Percentiles rank a stretch among this genome's conserved stretches.
These are phyloP conservation scores for Melieria picta DNA, from an alignment of 2,888 invertebrate species.

Conservation along the genomic window DNA sequence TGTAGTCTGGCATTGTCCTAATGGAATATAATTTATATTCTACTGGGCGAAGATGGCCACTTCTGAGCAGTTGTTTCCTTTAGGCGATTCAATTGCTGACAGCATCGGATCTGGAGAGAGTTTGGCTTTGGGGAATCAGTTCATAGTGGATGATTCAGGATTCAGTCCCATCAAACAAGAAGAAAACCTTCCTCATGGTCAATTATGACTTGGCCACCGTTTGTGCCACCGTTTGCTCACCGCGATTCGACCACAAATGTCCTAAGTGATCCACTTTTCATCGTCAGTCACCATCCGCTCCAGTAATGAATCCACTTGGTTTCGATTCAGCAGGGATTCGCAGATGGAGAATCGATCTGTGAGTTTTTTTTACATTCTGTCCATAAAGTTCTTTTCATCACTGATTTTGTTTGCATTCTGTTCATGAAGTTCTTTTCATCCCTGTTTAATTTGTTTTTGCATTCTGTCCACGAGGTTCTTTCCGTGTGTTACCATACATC, in stretches of 20 bases:
- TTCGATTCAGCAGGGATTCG: slow-evolving; percentile 16
- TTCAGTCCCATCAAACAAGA: slow-evolving; percentile 5
- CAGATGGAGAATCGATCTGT: slow-evolving; percentile 18
- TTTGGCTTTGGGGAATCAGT: not conserved
- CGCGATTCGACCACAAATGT: not conserved
- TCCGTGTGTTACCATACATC: too few species aligned
- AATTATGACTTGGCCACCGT: not conserved
- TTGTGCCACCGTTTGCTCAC: not conserved
- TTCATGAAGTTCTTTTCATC: too few species aligned
- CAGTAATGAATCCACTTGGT: slow-evolving; percentile 16
- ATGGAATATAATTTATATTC: too few species aligned
- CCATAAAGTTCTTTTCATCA: too few species aligned
- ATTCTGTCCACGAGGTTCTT: too few species aligned
- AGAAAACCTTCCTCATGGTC: not conserved
- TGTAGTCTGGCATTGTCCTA: too few species aligned
- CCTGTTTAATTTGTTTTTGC: too few species aligned
- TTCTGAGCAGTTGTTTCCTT: too few species aligned
- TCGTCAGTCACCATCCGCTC: slow-evolving; percentile 2
- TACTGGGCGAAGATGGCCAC: too few species aligned
- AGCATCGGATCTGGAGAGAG: not conserved
- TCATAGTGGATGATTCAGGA: not conserved
- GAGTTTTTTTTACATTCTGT: slow-evolving; percentile 6
- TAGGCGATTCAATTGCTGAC: too few species aligned
- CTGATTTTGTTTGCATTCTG: too few species aligned
- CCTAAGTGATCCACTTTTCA: not conserved